A percentile compares a stretch with the other conserved stretches of the same genome.
Conservation (phyloP, 1,140 invertebrate genomes). For the Drosophila tropicalis region DNA sequence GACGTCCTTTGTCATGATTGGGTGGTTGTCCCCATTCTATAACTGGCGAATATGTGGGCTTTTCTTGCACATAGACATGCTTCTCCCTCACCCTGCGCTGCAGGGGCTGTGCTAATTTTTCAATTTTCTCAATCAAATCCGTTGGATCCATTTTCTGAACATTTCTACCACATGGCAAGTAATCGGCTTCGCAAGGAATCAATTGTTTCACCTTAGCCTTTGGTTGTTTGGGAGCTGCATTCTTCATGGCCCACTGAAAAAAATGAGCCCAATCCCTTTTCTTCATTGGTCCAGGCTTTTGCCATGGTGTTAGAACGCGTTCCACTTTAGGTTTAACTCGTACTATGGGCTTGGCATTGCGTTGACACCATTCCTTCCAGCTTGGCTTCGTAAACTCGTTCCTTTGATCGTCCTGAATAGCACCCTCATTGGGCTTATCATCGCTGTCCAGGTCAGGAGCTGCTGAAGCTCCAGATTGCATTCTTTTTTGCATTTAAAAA, state of each 20-base stretch:
- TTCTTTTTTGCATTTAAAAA: neutral
- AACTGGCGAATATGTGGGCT: conserved; percentile 43
- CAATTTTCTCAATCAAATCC: conserved; percentile 28
- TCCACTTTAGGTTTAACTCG: neutral
- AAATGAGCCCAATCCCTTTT: conserved; percentile 59
- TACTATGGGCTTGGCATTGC: conserved; percentile 40
- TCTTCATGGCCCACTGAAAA: conserved; percentile 41
- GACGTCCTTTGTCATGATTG: conserved; percentile 53
- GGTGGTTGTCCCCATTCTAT: conserved; percentile 37
- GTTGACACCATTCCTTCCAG: conserved; percentile 60
- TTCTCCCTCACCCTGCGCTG: conserved; percentile 52
- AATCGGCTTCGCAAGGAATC: conserved; percentile 40
- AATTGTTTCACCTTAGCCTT: conserved; percentile 4
- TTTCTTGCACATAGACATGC: conserved; percentile 16
- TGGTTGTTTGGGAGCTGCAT: conserved; percentile 21
- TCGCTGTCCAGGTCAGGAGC: neutral
- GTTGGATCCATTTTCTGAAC: neutral
- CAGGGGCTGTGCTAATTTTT: conserved; percentile 42
- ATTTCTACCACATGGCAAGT: conserved; percentile 46
- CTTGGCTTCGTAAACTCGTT: conserved; percentile 22
- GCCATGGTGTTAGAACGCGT: conserved; percentile 46
- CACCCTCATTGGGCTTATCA: neutral
- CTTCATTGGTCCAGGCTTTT: conserved; percentile 66
- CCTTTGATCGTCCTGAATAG: neutral
- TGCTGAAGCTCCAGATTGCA: neutral